Evolutionary conservation across 2,888 invertebrate species (phyloP), one percentile per base, ranked within the genome.

Genomic region (Bombylius major): DNA sequence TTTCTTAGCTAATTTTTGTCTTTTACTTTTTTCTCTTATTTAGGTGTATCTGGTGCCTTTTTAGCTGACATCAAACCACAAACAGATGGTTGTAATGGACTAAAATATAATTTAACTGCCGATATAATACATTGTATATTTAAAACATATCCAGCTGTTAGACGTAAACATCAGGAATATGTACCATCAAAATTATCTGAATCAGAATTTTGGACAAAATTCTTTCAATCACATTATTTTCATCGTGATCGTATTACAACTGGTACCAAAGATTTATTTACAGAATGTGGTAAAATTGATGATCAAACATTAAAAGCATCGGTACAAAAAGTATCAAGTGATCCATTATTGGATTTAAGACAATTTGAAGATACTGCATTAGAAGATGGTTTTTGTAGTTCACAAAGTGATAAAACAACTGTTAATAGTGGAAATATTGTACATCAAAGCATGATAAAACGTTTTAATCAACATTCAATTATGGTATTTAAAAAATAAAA

Each of bases 211-310:
- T 99, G 99, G 99, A 95, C 94, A 13, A 91, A 95, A 69, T 99
- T 99, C 77, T 99, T 99, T 78, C 98, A 99, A 72, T 98, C 97
- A 14, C 98, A 99, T 78, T 99, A 99, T 77, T 92, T 91, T 78
- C 97, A 98, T 77, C 84, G 95, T 77, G 92, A 94, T 76, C 85
- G 93, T 56, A 42, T 42, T 11, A 88, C 88, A 64, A 84, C 88
- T 31, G 88, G 89, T 62, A 88, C 86, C 68, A 94, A 97, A 77
- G 98, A 99, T 74, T 79, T 98, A 58, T 99, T 99, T 71, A 89
- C 94, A 32, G 98, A 98, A 76, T 99, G 98, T 79, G 94, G 95
- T 61, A 93, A 93, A 79, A 82, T 89, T 66, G 99, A 99, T 72
- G 98, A 98, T 68, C 84, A 86, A 72, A 81, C 83, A 62, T 75